These are phyloP conservation scores for Papilio helenus DNA, from an alignment of 1,140 invertebrate species.

Conservation along the genomic window DNA sequence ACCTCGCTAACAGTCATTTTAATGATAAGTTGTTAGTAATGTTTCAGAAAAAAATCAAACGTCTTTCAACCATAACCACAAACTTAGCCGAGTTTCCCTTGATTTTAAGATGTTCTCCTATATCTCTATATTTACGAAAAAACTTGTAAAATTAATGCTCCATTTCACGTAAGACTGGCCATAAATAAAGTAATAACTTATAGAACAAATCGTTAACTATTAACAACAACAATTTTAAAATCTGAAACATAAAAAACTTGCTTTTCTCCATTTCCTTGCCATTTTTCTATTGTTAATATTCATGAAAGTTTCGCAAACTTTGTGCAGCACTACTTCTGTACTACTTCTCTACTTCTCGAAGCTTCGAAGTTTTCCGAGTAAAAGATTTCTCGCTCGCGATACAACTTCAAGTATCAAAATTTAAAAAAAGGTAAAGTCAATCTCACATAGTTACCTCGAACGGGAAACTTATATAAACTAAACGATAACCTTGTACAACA, in stretches of 20 bases:
- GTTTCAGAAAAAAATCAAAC: no score
- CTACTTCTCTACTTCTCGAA: neutral
- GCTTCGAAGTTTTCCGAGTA: neutral
- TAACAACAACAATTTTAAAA: neutral
- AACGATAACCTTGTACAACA: neutral
- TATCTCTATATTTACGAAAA: neutral
- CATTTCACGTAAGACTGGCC: no score
- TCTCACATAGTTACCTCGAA: neutral
- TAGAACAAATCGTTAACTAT: neutral
- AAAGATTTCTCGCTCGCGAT: neutral
- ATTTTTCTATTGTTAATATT: slow-evolving; percentile 15
- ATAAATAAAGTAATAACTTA: no score
- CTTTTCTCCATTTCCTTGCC: neutral
- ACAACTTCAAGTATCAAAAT: slow-evolving; percentile 10
- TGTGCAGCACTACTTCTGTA: neutral
- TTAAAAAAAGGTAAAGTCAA: slow-evolving; percentile 24
- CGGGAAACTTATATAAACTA: neutral
- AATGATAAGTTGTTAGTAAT: no score
- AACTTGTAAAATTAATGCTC: neutral
- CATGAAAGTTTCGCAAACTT: slow-evolving; percentile 1
- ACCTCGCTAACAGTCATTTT: neutral
- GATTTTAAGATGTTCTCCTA: neutral
- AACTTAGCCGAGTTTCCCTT: neutral
- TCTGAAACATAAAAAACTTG: neutral
- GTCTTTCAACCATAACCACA: neutral